phyloP scores from a whole-genome alignment of 1,140 invertebrate species.

The Steinernema feltiae region DNA sequence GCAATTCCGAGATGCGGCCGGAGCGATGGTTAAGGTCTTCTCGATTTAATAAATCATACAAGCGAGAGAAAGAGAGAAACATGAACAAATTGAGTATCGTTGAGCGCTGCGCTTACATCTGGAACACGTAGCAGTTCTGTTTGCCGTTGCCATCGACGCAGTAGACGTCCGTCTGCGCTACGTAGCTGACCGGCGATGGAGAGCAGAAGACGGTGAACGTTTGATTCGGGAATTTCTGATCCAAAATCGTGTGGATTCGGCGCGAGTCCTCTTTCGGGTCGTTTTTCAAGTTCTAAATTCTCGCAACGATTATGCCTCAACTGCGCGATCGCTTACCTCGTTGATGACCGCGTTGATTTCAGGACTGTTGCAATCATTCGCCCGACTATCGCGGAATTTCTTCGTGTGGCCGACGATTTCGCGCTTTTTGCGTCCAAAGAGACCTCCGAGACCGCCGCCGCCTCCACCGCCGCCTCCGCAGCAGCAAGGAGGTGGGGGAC shows the following conservation, averaged over 20 bases:
- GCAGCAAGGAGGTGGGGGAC: not conserved
- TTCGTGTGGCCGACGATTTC: constrained; percentile 3
- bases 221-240: not conserved
- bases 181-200: not conserved
- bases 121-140: not conserved
- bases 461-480: not conserved
- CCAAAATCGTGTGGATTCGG: not conserved
- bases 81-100: not conserved
- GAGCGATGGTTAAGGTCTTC: not conserved
- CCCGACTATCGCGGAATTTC: not conserved
- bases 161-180: not conserved
- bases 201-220: constrained; percentile 10
- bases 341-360: not conserved
- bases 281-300: not conserved
- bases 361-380: constrained; percentile 1
- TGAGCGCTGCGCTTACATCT: no score
- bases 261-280: not conserved
- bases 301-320: not conserved
- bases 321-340: not conserved
- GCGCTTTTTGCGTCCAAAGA: not conserved
- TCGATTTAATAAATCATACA: not conserved
- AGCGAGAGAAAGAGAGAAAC: no score
- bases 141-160: not conserved
- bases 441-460: not conserved
- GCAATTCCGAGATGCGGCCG: constrained; percentile 3